Base-by-base conservation (phyloP, 2,888 invertebrate genomes). In the Machimus atricapillus region DNA sequence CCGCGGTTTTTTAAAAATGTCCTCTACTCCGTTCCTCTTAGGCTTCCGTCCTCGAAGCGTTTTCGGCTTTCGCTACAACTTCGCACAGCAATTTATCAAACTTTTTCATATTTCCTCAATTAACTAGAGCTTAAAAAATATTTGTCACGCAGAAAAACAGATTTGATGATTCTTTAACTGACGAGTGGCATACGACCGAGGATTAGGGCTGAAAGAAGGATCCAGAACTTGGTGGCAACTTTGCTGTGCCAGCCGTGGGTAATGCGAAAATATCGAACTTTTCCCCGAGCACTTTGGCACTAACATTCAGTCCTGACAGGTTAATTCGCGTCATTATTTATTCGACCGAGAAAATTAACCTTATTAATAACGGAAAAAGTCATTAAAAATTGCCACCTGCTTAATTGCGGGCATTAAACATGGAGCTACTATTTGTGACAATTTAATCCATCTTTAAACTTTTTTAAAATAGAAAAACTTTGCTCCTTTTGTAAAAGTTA, bases 291-390 rank as follows among this genome's bases (percentile, higher is more conserved):
- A 73, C 66, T 83, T 83, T 66, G 37, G 37, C 23, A 73, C 66
- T 43, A 14, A 73, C 83, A 37, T 73, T 73, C 40, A 83, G 37
- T 73, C 40, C 12, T 83, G 83, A 83, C 83, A 83, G 73, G 83
- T 73, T 73, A 66, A 83, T 66, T 83, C 83, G 37, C 73, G 43
- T 40, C 83, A 73, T 83, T 73, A 83, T 73, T 83, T 73, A 73
- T 83, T 83, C 73, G 73, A 83, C n/a, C 73, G 37, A 34, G 37
- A n/a, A 58, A 58, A 83, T 16, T 83, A 34, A 73, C 19, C 14
- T 9, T 23, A 73, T 73, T 34, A 73, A 40, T 73, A 56, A 16
- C 16, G 31, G 31, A 66, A 34, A 73, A 73, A 43, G 23, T 31
- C 37, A 83, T 83, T 37, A 37, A 34, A 27, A 73, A n/a, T 52